Percentiles rank a stretch among this genome's conserved stretches.
Conservation (phyloP, 2,888 invertebrate species). For the Apoda limacodes region DNA sequence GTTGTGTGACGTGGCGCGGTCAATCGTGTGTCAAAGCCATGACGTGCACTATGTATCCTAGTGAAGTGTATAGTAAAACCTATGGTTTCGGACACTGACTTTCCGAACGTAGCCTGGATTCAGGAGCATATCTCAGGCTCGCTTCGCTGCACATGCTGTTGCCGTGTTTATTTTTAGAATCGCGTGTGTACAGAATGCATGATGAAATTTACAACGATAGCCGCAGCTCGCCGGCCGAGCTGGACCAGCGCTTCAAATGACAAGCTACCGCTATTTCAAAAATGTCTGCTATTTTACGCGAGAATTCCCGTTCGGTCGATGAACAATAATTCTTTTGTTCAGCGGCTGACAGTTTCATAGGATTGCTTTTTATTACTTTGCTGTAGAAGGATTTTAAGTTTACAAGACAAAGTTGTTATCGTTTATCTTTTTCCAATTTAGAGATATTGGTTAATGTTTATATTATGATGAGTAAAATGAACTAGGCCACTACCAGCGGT, state of each 20-base stretch:
- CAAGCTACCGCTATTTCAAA: slow-evolving; percentile 58
- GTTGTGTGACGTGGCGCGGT: no score
- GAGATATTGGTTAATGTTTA: no score
- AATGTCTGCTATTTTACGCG: slow-evolving; percentile 55
- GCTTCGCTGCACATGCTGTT: slow-evolving; percentile 52
- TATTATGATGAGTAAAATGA: no score
- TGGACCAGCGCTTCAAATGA: slow-evolving; percentile 49
- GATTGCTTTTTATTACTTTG: slow-evolving; percentile 42
- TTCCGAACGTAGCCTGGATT: no score
- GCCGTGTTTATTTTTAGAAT: slow-evolving; percentile 62
- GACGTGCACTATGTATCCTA: no score
- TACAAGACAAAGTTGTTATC: not conserved
- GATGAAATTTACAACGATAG: slow-evolving; percentile 56
- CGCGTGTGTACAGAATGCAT: slow-evolving; percentile 55
- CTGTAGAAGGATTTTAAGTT: slow-evolving; percentile 4
- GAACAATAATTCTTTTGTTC: slow-evolving; percentile 51
- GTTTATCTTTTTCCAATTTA: not conserved
- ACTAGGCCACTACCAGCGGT: no score
- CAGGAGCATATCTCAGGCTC: slow-evolving; percentile 58
- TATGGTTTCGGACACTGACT: no score
- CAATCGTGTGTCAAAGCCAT: no score
- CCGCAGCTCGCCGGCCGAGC: slow-evolving; percentile 24
- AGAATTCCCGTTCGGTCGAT: slow-evolving; percentile 46
- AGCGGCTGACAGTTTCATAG: slow-evolving; percentile 34
- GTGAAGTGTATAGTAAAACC: no score